These are phyloP conservation scores for Periparus ater DNA, from an alignment of 2,797 vertebrate species.

Conservation along the genomic window DNA sequence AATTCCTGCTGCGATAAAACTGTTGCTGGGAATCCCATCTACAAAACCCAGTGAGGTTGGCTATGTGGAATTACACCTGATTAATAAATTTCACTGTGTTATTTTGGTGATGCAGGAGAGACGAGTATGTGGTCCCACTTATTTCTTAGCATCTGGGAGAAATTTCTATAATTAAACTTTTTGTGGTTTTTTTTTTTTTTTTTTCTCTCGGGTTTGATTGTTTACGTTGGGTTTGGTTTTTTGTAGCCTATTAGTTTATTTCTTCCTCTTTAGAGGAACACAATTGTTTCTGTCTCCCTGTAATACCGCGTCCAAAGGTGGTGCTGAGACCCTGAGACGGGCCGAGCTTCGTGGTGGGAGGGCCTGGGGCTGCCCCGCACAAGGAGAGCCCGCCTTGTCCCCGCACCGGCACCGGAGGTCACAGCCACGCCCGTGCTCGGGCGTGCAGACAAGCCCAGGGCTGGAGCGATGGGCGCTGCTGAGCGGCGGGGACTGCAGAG, in stretches of 20 bases:
- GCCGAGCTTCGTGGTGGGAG: accelerated
- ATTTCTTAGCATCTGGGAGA: not conserved
- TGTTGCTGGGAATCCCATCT: not conserved
- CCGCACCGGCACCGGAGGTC: accelerated
- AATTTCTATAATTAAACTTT: not conserved
- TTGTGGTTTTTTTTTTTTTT: too few relatives aligned
- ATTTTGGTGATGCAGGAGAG: not conserved
- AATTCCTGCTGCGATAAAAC: not conserved
- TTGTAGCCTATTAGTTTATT: not conserved
- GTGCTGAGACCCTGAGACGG: not conserved
- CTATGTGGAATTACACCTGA: not conserved
- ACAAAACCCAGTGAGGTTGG: accelerated
- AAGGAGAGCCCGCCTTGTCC: not conserved
- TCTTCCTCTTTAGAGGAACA: not conserved
- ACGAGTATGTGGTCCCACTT: not conserved
- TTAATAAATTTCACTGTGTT: not conserved
- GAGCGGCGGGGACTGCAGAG: not conserved
- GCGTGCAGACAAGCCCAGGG: accelerated
- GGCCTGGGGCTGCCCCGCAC: not conserved
- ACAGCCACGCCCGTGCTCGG: accelerated
- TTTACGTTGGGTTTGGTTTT: not conserved
- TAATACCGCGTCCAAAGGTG: not conserved
- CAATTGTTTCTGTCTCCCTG: not conserved
- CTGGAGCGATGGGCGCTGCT: not conserved
- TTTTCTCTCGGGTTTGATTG: not conserved